Evolutionary conservation across 2,797 vertebrate species (phyloP).

Genomic region (Sebastes variabilis): DNA sequence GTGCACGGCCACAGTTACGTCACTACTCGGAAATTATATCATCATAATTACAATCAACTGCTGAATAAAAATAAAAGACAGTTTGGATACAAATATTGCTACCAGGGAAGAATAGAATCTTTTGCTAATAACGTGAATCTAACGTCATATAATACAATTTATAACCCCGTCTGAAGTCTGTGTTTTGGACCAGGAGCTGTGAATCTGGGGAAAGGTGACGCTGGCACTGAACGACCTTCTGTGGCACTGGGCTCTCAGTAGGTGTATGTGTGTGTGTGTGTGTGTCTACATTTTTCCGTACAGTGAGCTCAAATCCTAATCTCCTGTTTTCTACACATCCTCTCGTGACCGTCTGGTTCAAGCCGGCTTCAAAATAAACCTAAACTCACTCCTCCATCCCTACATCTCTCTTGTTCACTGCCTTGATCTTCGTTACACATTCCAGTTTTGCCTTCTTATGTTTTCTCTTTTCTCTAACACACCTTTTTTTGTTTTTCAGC

Average conservation of each 20-base stretch:
- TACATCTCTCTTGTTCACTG: neutral
- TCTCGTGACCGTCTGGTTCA: slow-evolving; percentile 8
- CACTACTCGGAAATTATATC: slow-evolving; percentile 38
- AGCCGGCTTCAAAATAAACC: slow-evolving; percentile 34
- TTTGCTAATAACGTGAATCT: slow-evolving; percentile 35
- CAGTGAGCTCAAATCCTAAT: slow-evolving; percentile 23
- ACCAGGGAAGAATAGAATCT: slow-evolving; percentile 26
- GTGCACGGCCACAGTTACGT: slow-evolving; percentile 52
- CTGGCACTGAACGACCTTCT: slow-evolving; percentile 12
- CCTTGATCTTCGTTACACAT: slow-evolving; percentile 26
- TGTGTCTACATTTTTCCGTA: slow-evolving; percentile 11
- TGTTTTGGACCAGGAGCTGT: slow-evolving; percentile 17
- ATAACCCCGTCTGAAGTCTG: slow-evolving; percentile 12
- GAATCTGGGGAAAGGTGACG: neutral
- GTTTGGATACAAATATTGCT: slow-evolving; percentile 50
- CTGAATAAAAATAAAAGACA: slow-evolving; percentile 56
- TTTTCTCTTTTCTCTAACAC: slow-evolving; percentile 6
- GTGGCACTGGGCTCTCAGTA: slow-evolving; percentile 28
- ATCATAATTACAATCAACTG: slow-evolving; percentile 63
- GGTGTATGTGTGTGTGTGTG: neutral
- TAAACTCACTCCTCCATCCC: neutral
- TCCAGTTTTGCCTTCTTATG: neutral
- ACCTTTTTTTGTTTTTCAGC: neutral
- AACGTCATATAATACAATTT: slow-evolving; percentile 36
- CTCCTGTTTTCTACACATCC: slow-evolving; percentile 20